phyloP scores from a whole-genome alignment of 2,113 vertebrate genomes.

The Eclectus roratus region DNA sequence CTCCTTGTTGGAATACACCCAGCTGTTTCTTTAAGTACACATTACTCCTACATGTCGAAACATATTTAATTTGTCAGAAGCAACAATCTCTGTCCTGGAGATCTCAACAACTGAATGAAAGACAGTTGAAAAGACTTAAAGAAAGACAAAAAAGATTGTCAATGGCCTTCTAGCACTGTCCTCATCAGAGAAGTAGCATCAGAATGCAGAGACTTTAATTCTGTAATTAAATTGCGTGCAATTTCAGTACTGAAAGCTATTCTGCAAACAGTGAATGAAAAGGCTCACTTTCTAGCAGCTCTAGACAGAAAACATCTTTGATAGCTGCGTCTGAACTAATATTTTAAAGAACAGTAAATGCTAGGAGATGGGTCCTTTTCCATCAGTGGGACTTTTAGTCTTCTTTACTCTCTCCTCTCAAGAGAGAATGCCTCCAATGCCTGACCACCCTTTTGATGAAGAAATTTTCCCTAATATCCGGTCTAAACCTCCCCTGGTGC shows the following conservation, averaged over 20 bases:
- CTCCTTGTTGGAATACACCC: rapidly evolving
- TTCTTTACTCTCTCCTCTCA: neutral
- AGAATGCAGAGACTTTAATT: neutral
- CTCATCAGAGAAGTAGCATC: neutral
- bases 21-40: neutral
- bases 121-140: neutral
- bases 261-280: neutral
- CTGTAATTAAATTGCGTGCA: neutral
- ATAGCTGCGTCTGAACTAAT: neutral
- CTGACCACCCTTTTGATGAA: neutral
- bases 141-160: neutral
- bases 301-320: neutral
- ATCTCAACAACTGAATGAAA: neutral
- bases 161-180: neutral
- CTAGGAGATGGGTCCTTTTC: neutral
- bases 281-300: neutral
- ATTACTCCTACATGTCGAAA: neutral
- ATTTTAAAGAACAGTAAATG: neutral
- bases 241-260: neutral
- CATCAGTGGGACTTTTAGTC: neutral
- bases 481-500: neutral
- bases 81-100: neutral
- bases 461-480: neutral
- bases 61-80: neutral
- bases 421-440: neutral